Percentiles rank a stretch among this genome's conserved stretches.
These are phyloP conservation scores for Dusona sp. DNA, from an alignment of 2,888 invertebrate species.

Conservation along the genomic window DNA sequence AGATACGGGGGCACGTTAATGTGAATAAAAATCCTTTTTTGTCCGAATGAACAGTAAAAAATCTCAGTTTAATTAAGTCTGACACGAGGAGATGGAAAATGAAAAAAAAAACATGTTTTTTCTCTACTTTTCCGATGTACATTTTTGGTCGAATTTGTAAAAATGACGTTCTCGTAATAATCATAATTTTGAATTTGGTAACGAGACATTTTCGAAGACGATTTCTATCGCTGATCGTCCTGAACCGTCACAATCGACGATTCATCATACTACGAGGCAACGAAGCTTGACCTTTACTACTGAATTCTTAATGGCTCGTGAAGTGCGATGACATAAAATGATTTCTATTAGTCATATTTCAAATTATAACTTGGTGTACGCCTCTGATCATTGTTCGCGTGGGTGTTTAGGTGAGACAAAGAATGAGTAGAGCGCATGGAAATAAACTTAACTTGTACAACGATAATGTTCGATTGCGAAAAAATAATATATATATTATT, in stretches of 20 bases:
- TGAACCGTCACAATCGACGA: not conserved
- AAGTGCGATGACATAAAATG: not conserved
- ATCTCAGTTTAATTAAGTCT: not conserved
- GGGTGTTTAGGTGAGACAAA: not conserved
- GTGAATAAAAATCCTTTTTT: too few species aligned
- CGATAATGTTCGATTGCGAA: not conserved
- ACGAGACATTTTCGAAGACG: not conserved
- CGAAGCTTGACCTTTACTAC: constrained; percentile 11
- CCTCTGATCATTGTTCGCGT: not conserved
- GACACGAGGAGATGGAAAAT: not conserved
- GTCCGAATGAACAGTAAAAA: not conserved
- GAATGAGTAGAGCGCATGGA: not conserved
- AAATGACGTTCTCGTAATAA: not conserved
- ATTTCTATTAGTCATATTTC: not conserved
- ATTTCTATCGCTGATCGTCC: not conserved
- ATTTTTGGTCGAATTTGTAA: not conserved
- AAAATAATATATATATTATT: not conserved
- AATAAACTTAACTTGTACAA: not conserved
- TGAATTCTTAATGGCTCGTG: not conserved
- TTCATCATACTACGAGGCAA: not conserved
- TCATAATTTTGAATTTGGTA: not conserved
- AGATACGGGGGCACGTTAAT: too few species aligned
- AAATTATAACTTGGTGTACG: not conserved
- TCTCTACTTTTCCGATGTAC: not conserved
- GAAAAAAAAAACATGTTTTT: not conserved